phyloP scores from a whole-genome alignment of 2,888 invertebrate species.

The Pristionchus fissidentatus region DNA sequence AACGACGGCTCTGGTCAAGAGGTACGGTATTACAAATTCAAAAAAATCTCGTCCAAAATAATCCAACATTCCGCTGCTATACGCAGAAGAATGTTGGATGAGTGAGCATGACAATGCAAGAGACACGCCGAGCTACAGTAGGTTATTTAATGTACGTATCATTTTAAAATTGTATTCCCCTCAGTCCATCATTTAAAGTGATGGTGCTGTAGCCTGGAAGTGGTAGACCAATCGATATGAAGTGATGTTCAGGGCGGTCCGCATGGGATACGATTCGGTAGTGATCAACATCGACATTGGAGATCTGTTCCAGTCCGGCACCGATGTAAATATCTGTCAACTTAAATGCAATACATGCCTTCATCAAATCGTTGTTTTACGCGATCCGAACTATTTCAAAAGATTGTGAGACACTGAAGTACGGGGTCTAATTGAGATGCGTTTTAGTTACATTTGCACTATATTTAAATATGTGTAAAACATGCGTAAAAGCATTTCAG shows the following conservation, averaged over 20 bases:
- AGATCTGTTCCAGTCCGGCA: slow-evolving; percentile 54
- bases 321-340: neutral
- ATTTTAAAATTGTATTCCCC: no score
- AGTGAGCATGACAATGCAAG: no score
- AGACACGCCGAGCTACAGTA: no score
- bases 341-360: neutral
- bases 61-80: neutral
- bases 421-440: neutral
- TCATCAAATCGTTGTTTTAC: neutral
- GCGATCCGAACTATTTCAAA: no score
- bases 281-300: slow-evolving; percentile 74
- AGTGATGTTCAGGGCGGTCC: slow-evolving; percentile 40
- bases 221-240: no score
- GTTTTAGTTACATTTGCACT: neutral
- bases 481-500: no score
- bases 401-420: neutral
- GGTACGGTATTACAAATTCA: neutral
- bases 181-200: no score
- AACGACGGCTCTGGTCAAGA: slow-evolving; percentile 51
- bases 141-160: no score
- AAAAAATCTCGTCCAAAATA: neutral
- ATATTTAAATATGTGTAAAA: no score
- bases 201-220: no score
- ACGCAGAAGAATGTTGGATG: no score
- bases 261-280: slow-evolving; percentile 48